phyloP scores from a whole-genome alignment of 1,140 invertebrate species.

The Antheraea mylitta region DNA sequence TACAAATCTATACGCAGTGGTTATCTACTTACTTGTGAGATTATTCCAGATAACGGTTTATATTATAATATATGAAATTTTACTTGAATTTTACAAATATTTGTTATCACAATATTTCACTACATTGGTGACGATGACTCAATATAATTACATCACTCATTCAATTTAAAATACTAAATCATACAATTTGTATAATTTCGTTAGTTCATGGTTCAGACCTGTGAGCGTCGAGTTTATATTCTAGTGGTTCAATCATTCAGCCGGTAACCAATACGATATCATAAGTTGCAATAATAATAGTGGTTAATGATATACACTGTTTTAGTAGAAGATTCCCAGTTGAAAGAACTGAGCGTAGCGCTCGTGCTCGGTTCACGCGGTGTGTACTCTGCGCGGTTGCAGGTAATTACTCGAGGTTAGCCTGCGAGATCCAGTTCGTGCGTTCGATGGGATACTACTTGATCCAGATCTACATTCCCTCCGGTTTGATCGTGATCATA shows the following conservation, averaged over 20 bases:
- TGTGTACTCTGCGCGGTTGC: slow-evolving; percentile 27
- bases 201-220: too few relatives aligned
- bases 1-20: too few relatives aligned
- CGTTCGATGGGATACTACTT: slow-evolving; percentile 99
- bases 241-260: background rate
- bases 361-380: background rate
- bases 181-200: too few relatives aligned
- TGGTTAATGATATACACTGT: background rate
- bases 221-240: background rate
- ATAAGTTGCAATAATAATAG: background rate
- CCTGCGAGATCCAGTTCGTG: slow-evolving; percentile 98
- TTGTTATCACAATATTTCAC: too few relatives aligned
- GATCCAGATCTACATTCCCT: slow-evolving; percentile 99
- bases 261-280: background rate
- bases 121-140: too few relatives aligned
- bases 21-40: too few relatives aligned
- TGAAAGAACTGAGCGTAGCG: too few relatives aligned
- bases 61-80: too few relatives aligned
- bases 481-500: slow-evolving; percentile 98
- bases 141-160: too few relatives aligned
- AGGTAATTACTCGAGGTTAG: slow-evolving; percentile 99
- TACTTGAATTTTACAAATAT: too few relatives aligned
- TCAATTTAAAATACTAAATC: too few relatives aligned
- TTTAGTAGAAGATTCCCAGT: background rate
- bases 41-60: too few relatives aligned